A percentile compares a stretch with the other conserved stretches of the same genome.
Conservation (phyloP, 2,113 vertebrate genomes). For the Passer montanus region DNA sequence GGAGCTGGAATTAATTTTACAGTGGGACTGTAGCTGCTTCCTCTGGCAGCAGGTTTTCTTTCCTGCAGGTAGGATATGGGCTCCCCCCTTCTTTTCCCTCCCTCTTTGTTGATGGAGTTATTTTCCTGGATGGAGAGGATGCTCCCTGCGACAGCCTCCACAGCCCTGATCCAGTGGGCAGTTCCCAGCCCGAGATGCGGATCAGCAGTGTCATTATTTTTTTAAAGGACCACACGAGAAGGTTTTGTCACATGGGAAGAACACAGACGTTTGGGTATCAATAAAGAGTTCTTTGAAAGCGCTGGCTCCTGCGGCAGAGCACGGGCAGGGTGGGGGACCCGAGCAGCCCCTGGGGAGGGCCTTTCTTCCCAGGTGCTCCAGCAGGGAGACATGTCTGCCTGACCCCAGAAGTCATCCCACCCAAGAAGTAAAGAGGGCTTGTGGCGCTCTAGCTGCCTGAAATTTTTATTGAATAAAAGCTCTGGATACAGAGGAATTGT, state of each 20-base stretch:
- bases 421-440: not conserved
- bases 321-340: accelerated
- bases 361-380: not conserved
- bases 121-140: not conserved
- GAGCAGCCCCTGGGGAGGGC: not conserved
- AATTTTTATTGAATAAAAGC: conserved; percentile 63
- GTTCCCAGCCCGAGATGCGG: not conserved
- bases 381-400: not conserved
- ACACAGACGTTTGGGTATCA: conserved; percentile 62
- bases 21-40: not conserved
- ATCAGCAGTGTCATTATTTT: conserved; percentile 43
- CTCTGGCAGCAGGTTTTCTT: not conserved
- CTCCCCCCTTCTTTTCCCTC: not conserved
- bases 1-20: conserved; percentile 46
- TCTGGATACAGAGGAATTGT: conserved; percentile 42
- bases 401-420: not conserved
- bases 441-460: conserved; percentile 38
- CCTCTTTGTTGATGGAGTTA: not conserved
- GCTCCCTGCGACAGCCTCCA: not conserved
- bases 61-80: conserved; percentile 13
- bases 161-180: not conserved
- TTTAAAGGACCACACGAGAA: conserved; percentile 73
- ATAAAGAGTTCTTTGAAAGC: conserved; percentile 78
- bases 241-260: conserved; percentile 66
- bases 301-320: not conserved